Evolutionary conservation across 2,113 vertebrate species (phyloP), one percentile per base, ranked within the genome.

Genomic region (Leptodactylus fuscus): DNA sequence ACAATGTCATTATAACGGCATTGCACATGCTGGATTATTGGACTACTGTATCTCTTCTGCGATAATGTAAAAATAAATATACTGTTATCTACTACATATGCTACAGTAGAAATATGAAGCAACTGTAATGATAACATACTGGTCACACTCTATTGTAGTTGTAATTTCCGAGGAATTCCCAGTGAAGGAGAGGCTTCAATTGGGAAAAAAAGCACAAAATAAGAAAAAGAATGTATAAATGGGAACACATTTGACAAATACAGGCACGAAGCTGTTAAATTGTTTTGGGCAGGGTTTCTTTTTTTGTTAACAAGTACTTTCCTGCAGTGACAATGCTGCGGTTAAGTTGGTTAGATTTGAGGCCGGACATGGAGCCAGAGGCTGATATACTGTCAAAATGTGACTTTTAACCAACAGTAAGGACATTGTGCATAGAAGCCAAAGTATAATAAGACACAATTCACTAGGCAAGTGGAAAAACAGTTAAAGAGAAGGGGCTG

Each of bases 391-490:
- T 76, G 71, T 65, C 51, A 48, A 27, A 65, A 53, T 75, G 49
- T 62, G 51, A 74, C 36, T 48, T 74, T 84, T 15, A 70, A n/a
- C 73, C 60, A 85, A 85, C 75, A 85, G 60, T 80, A 80, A 79
- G 32, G 75, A n/a, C 62, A 79, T 85, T 85, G 76, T 85, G 44
- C 48, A n/a, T 16, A 27, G 32, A 79, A 79, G 62, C 62, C 49
- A 58, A 41, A 27, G 38, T 85, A 70, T 80, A 80, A 70, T 41
- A 41, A 65, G 74, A 27, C 41, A 36, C 49, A 78, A 78, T 85
- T 85, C 48, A 71, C 46, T 29, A 79, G 76, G 60, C 75, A 53
- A 70, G 62, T 79, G 75, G 62, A 85, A 85, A 80, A 85, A 80
- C 46, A 85, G 80, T 85, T 79, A 85, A 55, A 58, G 27, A 36